phyloP scores from a whole-genome alignment of 2,113 vertebrate genomes.

The Callipepla californica region DNA sequence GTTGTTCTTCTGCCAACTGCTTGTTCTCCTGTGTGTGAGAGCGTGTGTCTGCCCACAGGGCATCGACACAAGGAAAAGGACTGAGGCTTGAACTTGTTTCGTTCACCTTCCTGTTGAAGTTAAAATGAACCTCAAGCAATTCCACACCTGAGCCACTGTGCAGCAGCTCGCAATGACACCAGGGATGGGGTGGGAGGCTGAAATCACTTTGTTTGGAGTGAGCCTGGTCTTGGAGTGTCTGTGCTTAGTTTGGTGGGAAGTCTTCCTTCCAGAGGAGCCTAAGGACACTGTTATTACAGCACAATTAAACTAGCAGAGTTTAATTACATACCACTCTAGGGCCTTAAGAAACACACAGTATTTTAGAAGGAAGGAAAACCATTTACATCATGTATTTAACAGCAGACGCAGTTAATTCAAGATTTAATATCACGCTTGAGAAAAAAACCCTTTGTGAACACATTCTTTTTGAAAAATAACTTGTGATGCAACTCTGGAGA shows the following conservation, averaged over 20 bases:
- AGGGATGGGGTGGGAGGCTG: neutral
- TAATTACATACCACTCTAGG: neutral
- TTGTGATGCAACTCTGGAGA: neutral
- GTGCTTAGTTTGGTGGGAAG: neutral
- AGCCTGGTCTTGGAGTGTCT: neutral
- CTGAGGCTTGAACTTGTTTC: neutral
- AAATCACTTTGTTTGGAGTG: neutral
- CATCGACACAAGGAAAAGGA: neutral
- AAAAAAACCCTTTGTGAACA: neutral
- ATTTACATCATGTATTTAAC: neutral
- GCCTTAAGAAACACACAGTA: neutral
- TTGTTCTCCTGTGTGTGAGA: neutral
- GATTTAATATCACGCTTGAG: neutral
- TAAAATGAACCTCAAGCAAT: neutral
- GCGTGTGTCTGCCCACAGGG: neutral
- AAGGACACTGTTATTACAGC: neutral
- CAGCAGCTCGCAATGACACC: neutral
- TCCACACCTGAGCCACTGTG: fast-evolving
- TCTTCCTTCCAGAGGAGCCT: neutral
- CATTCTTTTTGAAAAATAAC: neutral
- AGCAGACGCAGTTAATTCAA: neutral
- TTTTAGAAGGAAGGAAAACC: neutral
- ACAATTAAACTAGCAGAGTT: neutral
- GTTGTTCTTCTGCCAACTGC: fast-evolving
- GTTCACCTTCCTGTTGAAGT: neutral